These are phyloP conservation scores for Eubasilissa regina DNA, from an alignment of 1,140 invertebrate species.

Conservation along the genomic window DNA sequence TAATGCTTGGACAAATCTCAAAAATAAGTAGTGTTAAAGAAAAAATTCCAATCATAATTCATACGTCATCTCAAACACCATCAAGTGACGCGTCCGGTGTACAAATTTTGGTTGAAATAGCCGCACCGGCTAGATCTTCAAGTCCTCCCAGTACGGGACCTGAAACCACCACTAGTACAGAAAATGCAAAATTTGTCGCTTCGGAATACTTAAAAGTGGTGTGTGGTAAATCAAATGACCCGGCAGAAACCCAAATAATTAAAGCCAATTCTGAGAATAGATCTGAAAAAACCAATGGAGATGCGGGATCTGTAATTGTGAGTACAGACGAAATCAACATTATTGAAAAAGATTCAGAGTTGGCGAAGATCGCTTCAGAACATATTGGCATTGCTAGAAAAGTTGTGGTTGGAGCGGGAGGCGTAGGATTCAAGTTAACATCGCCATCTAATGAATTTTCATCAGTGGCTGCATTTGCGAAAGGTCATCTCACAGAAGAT, in stretches of 20 bases:
- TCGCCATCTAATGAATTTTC: slow-evolving; percentile 69
- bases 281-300: slow-evolving; percentile 36
- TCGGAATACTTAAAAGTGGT: slow-evolving; percentile 76
- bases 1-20: not conserved
- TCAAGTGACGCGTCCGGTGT: slow-evolving; percentile 66
- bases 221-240: slow-evolving; percentile 71
- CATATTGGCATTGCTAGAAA: slow-evolving; percentile 67
- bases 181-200: slow-evolving; percentile 75
- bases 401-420: slow-evolving; percentile 71
- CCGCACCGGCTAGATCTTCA: slow-evolving; percentile 66
- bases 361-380: slow-evolving; percentile 53
- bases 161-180: slow-evolving; percentile 62
- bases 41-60: not conserved
- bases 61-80: slow-evolving; percentile 54
- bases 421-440: slow-evolving; percentile 68
- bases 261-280: slow-evolving; percentile 38
- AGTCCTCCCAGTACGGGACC: slow-evolving; percentile 61
- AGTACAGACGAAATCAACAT: slow-evolving; percentile 46
- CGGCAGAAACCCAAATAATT: slow-evolving; percentile 34
- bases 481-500: slow-evolving; percentile 78
- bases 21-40: slow-evolving; percentile 32
- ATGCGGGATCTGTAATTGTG: not conserved
- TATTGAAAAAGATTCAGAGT: slow-evolving; percentile 48
- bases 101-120: slow-evolving; percentile 68
- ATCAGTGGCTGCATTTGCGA: slow-evolving; percentile 65